Evolutionary conservation across 1,140 invertebrate genomes (phyloP).

Genomic region (Monomorium pharaonis): DNA sequence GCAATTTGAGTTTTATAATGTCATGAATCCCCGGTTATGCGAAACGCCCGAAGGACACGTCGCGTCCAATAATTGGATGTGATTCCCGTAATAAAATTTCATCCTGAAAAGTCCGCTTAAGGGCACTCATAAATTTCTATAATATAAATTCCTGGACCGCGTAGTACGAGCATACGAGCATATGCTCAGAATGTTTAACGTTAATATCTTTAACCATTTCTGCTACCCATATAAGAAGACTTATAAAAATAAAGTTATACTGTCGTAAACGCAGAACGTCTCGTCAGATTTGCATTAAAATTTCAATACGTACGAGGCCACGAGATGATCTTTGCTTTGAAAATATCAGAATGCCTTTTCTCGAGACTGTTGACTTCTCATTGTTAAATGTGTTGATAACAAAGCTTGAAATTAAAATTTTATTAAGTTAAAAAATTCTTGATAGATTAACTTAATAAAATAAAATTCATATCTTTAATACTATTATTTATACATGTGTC

Average conservation of each 20-base stretch:
- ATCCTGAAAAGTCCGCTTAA: slow-evolving; percentile 25
- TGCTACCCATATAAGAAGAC: background rate
- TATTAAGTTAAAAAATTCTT: background rate
- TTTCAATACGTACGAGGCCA: background rate
- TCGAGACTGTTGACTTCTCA: background rate
- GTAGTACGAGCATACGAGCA: background rate
- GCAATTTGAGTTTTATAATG: slow-evolving; percentile 32
- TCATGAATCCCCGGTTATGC: slow-evolving; percentile 31
- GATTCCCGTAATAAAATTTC: slow-evolving; percentile 54
- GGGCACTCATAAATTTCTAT: slow-evolving; percentile 51
- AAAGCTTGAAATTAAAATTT: slow-evolving; percentile 14
- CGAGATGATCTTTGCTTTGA: background rate
- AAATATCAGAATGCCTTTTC: background rate
- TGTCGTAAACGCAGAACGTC: background rate
- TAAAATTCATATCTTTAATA: background rate
- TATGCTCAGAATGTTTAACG: slow-evolving; percentile 34
- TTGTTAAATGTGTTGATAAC: background rate
- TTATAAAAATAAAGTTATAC: slow-evolving; percentile 36
- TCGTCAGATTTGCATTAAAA: slow-evolving; percentile 10
- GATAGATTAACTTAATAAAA: background rate
- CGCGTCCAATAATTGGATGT: slow-evolving; percentile 40
- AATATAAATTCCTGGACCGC: slow-evolving; percentile 44
- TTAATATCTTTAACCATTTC: slow-evolving; percentile 30
- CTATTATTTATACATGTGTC: background rate
- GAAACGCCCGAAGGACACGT: slow-evolving; percentile 17